Conservation (phyloP, 92 coral and sea anemone genomes). For the Meandrina meandrites region DNA sequence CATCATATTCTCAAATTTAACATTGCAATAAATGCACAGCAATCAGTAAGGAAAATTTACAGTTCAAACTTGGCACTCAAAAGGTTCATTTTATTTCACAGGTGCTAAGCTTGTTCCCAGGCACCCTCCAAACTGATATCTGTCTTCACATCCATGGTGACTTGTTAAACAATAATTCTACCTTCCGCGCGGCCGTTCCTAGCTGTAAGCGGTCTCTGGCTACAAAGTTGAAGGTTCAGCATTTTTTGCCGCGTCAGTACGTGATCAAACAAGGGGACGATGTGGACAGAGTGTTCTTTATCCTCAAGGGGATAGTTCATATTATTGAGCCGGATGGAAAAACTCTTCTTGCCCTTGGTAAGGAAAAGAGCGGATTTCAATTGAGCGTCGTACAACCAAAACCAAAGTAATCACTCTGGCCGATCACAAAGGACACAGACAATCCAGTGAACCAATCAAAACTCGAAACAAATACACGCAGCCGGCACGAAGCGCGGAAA, state of each 20-base stretch:
- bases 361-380: too few relatives aligned
- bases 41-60: too few relatives aligned
- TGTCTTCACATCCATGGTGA: constrained; percentile 85
- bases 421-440: too few relatives aligned
- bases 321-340: constrained; percentile 65
- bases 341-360: constrained; percentile 74
- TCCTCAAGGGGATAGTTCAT: constrained; percentile 82
- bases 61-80: neutral
- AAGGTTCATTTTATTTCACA: neutral
- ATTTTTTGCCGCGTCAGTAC: constrained; percentile 88
- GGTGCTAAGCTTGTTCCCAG: constrained; percentile 88
- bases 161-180: constrained; percentile 69
- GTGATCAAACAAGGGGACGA: constrained; percentile 93
- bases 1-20: too few relatives aligned
- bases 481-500: too few relatives aligned
- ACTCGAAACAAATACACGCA: too few relatives aligned
- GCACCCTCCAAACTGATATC: constrained; percentile 88
- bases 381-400: too few relatives aligned
- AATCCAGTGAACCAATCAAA: too few relatives aligned
- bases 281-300: constrained; percentile 79
- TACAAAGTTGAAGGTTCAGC: constrained; percentile 71
- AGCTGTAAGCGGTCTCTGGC: constrained; percentile 92
- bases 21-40: too few relatives aligned
- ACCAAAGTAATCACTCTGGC: too few relatives aligned
- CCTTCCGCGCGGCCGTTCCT: constrained; percentile 85